Conservation (phyloP, 2,888 invertebrate genomes). For the Pardosa pseudoannulata region DNA sequence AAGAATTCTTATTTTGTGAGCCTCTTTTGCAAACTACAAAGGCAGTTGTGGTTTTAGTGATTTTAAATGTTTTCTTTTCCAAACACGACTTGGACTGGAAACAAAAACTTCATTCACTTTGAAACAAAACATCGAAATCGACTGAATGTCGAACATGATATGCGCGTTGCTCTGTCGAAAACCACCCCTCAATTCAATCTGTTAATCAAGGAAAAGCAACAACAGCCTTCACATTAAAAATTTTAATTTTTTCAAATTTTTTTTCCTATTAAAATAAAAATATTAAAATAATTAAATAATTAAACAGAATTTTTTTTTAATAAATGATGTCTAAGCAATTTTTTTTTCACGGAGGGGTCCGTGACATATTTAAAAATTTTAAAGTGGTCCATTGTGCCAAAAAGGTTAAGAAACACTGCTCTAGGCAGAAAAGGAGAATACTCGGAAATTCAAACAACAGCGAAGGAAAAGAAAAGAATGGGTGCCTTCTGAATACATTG, state of each 20-base stretch:
- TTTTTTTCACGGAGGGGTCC: too few relatives aligned
- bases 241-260: conserved; percentile 50
- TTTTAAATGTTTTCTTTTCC: conserved; percentile 42
- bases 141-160: conserved; percentile 43
- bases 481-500: too few relatives aligned
- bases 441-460: too few relatives aligned
- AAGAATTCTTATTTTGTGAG: conserved; percentile 48
- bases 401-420: conserved; percentile 36
- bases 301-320: conserved; percentile 28
- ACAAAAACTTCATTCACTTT: too few relatives aligned
- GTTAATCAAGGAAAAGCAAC: conserved; percentile 53
- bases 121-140: conserved; percentile 54
- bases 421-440: too few relatives aligned
- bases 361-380: conserved; percentile 51
- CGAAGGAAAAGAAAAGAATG: too few relatives aligned
- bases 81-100: conserved; percentile 20
- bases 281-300: conserved; percentile 6
- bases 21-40: conserved; percentile 41
- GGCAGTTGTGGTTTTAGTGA: conserved; percentile 37
- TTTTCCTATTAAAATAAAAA: conserved; percentile 21
- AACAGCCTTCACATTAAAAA: conserved; percentile 48
- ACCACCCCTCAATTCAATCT: conserved; percentile 54
- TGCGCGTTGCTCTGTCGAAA: conserved; percentile 47
- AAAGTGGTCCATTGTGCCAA: conserved; percentile 57
- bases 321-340: conserved; percentile 37